Evolutionary conservation across 2,113 vertebrate species (phyloP).

Genomic region (Solea senegalensis): DNA sequence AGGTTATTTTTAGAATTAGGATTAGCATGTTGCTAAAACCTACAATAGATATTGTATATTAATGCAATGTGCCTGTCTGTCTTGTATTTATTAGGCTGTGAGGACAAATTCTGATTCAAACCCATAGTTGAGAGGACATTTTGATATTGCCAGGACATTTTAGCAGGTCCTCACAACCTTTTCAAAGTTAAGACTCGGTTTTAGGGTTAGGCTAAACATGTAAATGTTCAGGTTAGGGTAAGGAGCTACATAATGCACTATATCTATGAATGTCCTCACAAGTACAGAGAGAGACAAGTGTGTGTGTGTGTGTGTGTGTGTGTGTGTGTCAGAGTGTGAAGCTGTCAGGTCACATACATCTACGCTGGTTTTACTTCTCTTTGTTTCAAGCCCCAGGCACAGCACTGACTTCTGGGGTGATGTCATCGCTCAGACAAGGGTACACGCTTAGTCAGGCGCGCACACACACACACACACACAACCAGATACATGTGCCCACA

Average conservation of each 20-base stretch:
- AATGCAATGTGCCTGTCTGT: constrained; percentile 10
- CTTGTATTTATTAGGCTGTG: background rate
- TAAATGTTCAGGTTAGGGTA: no score
- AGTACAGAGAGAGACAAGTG: background rate
- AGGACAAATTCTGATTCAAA: no score
- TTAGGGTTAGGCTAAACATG: no score
- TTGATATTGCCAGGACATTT: no score
- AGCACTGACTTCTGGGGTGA: constrained; percentile 70
- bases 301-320: constrained; percentile 18
- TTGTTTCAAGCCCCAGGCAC: constrained; percentile 63
- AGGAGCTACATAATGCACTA: background rate
- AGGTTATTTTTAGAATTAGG: background rate
- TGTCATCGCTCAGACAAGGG: constrained; percentile 71
- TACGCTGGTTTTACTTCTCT: constrained; percentile 56
- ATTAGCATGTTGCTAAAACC: constrained; percentile 17
- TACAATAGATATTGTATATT: background rate
- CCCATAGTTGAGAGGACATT: no score
- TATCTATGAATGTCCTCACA: constrained; percentile 7
- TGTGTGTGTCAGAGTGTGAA: constrained; percentile 53
- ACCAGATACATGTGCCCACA: constrained; percentile 47
- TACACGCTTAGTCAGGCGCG: constrained; percentile 53
- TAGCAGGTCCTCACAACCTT: no score
- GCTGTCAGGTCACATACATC: constrained; percentile 79
- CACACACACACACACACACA: constrained; percentile 33
- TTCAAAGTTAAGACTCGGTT: no score